phyloP scores from a whole-genome alignment of 2,797 vertebrate species.

The Crocodylus rhombifer region DNA sequence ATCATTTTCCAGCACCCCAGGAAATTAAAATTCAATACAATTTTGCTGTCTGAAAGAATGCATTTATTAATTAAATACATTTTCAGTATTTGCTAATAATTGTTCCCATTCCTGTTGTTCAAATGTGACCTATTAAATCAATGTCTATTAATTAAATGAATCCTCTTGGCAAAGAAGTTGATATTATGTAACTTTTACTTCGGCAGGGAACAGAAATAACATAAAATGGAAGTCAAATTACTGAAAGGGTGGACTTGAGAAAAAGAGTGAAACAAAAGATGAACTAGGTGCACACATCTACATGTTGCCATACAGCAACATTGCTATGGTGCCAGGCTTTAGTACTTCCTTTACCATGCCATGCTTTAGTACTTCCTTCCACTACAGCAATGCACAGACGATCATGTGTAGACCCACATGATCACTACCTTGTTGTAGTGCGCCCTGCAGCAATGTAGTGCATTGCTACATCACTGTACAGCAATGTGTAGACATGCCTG shows the following conservation, averaged over 20 bases:
- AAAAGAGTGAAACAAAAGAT: not conserved
- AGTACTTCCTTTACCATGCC: no score
- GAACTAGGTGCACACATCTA: not conserved
- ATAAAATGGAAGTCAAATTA: not conserved
- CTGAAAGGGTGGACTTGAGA: not conserved
- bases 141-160: slow-evolving; percentile 35
- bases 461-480: no score
- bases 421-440: no score
- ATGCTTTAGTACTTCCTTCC: no score
- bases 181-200: not conserved
- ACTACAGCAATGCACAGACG: no score
- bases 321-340: no score
- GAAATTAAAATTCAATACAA: slow-evolving; percentile 9
- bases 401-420: no score
- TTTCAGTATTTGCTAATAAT: not conserved
- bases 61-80: slow-evolving; percentile 20
- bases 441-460: no score
- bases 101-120: slow-evolving; percentile 34
- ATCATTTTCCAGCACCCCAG: not conserved
- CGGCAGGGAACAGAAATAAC: not conserved
- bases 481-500: no score
- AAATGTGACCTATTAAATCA: slow-evolving; percentile 16
- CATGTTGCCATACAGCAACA: no score
- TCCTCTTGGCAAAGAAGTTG: slow-evolving; percentile 30
- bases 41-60: not conserved